Base-by-base conservation (phyloP, 2,888 invertebrate species). In the Megamerina dolium region DNA sequence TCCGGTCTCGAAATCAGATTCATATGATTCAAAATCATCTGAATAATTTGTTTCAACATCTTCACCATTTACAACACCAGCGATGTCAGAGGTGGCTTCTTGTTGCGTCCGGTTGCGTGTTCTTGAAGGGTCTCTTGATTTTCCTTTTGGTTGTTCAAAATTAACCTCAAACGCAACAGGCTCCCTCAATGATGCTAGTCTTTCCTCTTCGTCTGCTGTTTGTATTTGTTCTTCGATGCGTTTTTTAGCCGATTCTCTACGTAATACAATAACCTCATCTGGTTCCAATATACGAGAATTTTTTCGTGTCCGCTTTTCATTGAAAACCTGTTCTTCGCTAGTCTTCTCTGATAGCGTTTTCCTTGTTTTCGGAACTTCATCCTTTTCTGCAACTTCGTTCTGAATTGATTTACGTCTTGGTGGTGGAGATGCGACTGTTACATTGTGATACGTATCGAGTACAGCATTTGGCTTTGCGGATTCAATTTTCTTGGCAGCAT, bases 1-100 rank as follows among this genome's bases (percentile, higher is more conserved):
- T 19, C 59, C 64, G 2, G 64, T 59, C 46, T 78, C 78, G 53
- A 78, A 78, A 60, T 78, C 78, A 2, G 77, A 77, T 57, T 76
- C 77, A 54, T 77, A 77, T 0, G 77, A 76, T 48, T 77, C 77
- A 56, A 77, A 77, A 57, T 77, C 77, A 55, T 77, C 77, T 33
- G 77, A 76, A 51, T 77, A 77, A 14, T 70, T 63, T 27, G 59
- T 57, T 1, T 51, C 27, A 17, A 61, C 63, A 4, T 33, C 44
- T 9, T 53, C 42, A 14, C 37, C 17, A 44, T 50, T 12, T 50
- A 54, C 19, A 14, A n/a, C 13, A 10, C 41, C 35, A 9, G 16
- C 6, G 13, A 6, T 6, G n/a, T 13, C 17, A 4, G 26, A 17
- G 3, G 32, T 12, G 5, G 4, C 19, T 29, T 13, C 17, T 3